These are phyloP conservation scores for Hemicordylus capensis DNA, from an alignment of 2,113 vertebrate genomes.

Conservation along the genomic window DNA sequence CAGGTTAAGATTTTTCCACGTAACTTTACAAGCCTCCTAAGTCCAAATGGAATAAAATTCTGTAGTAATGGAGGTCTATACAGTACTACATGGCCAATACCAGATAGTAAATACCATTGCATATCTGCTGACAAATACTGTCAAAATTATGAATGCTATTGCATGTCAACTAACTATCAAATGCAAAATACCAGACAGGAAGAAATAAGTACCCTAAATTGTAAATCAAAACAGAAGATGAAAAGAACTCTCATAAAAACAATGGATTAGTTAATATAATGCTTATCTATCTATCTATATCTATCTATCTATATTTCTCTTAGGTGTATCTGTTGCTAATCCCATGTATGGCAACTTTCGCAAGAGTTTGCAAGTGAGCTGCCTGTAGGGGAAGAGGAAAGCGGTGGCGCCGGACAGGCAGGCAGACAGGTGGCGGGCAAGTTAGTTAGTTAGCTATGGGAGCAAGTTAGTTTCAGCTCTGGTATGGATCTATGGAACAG, in stretches of 20 bases:
- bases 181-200: neutral
- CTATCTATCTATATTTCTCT: too few relatives aligned
- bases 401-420: too few relatives aligned
- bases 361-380: too few relatives aligned
- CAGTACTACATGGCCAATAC: neutral
- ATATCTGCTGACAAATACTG: neutral
- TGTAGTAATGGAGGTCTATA: neutral
- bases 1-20: neutral
- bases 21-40: neutral
- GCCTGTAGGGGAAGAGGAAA: too few relatives aligned
- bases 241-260: neutral
- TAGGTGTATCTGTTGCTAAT: too few relatives aligned
- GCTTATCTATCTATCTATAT: too few relatives aligned
- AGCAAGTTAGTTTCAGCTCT: neutral
- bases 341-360: too few relatives aligned
- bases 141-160: neutral
- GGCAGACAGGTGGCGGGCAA: too few relatives aligned
- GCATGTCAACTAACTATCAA: neutral
- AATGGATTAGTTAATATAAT: neutral
- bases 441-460: too few relatives aligned
- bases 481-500: neutral
- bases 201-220: neutral
- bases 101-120: neutral
- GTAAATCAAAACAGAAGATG: neutral
- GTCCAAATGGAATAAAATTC: neutral